phyloP scores from a whole-genome alignment of 2,113 vertebrate species.

The Hucho hucho region DNA sequence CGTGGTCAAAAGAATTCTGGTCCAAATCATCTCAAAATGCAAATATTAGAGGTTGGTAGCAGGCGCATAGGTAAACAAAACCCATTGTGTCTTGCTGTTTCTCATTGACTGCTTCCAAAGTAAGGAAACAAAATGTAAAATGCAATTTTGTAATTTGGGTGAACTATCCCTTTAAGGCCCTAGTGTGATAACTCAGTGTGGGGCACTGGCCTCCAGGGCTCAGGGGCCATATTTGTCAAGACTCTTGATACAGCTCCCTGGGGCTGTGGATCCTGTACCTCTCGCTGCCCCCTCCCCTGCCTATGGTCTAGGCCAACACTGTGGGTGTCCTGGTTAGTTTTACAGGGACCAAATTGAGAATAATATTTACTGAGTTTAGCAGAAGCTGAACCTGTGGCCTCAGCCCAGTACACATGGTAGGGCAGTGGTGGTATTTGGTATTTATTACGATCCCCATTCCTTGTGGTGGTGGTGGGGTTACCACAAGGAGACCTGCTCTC shows the following conservation, averaged over 20 bases:
- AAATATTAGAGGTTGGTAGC: too few species aligned
- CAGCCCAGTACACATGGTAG: neutral
- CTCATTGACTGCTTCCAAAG: too few species aligned
- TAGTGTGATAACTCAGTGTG: neutral
- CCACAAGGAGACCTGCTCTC: neutral
- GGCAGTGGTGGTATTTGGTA: neutral
- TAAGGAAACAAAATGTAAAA: too few species aligned
- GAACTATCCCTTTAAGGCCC: neutral
- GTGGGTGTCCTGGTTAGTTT: conserved; percentile 26
- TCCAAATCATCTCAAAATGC: too few species aligned
- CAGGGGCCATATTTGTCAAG: too few species aligned
- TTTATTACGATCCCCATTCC: too few species aligned
- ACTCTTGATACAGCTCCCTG: neutral
- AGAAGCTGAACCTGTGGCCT: conserved; percentile 1
- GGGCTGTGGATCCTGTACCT: neutral
- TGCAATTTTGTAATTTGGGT: too few species aligned
- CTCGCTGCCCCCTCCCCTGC: neutral
- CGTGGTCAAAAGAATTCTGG: too few species aligned
- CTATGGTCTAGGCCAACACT: conserved; percentile 17
- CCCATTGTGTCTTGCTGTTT: too few species aligned
- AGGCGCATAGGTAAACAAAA: too few species aligned
- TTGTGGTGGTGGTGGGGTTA: neutral
- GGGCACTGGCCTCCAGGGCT: neutral
- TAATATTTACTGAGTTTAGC: conserved; percentile 34
- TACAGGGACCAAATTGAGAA: conserved; percentile 1